A percentile compares a stretch with the other conserved stretches of the same genome.
phyloP scores from a whole-genome alignment of 2,113 vertebrate species.

The Corvus cornix region DNA sequence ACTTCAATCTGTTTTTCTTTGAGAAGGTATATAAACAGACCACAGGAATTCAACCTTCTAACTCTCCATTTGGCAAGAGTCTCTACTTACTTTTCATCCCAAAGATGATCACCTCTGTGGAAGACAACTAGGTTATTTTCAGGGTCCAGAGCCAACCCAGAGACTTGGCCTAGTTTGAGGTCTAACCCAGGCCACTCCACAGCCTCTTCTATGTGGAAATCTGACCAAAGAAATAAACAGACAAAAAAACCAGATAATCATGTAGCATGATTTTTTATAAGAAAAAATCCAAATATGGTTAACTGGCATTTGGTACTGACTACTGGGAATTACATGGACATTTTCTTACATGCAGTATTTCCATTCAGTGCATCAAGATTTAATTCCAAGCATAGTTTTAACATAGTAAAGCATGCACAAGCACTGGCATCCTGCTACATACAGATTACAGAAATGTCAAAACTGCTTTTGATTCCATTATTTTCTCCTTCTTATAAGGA shows the following conservation, averaged over 20 bases:
- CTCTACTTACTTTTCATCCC: constrained; percentile 88
- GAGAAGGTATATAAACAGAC: not conserved
- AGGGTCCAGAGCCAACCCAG: constrained; percentile 88
- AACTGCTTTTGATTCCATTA: not conserved
- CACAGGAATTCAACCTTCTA: not conserved
- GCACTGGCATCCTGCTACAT: not conserved
- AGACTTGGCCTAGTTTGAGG: constrained; percentile 90
- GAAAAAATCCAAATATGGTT: not conserved
- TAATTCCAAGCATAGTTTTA: constrained; percentile 6
- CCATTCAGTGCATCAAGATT: not conserved
- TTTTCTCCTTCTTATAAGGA: not conserved
- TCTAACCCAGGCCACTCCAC: constrained; percentile 83
- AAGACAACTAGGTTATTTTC: constrained; percentile 91
- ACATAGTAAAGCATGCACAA: constrained; percentile 28
- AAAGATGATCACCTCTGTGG: constrained; percentile 91
- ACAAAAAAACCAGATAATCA: not conserved
- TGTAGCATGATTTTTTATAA: not conserved
- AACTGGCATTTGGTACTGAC: not conserved
- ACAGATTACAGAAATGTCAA: not conserved
- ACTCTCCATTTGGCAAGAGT: not conserved
- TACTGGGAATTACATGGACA: not conserved
- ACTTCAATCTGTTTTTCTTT: not conserved
- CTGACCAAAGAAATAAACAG: constrained; percentile 58
- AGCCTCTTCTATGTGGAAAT: constrained; percentile 84
- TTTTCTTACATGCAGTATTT: constrained; percentile 36